Base-by-base conservation (phyloP, 2,888 invertebrate genomes). In the Rhingia rostrata region DNA sequence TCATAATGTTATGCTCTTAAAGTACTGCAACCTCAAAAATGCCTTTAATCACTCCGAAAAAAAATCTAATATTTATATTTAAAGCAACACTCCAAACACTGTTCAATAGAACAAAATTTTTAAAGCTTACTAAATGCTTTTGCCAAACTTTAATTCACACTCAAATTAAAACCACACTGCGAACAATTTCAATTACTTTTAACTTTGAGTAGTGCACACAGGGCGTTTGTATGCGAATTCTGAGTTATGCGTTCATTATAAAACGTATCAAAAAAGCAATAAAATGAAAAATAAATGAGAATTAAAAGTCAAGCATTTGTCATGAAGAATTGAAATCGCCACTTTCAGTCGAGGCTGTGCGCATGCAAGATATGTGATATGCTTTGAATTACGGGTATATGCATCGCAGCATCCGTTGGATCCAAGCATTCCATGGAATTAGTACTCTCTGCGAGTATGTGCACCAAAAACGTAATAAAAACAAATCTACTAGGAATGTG, bases 331-430 rank as follows among this genome's bases (percentile, higher is more conserved):
- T 41, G 10, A 43, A 58, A 64, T 72, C 70, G 56, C 39, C 54
- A 41, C 49, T 70, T 58, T 41, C 64, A 64, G 49, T 12, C 10
- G 5, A 35, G 58, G 5, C 41, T 45, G 4, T 33, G 41, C 58
- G 39, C 72, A 77, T 58, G 58, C 58, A 45, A 37, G 64, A 53
- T 41, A 72, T 49, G 49, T 63, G 30, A 41, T 54, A 53, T 33
- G 35, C 47, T 56, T 51, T 58, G 45, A 54, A 60, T 35, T 37
- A 22, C 22, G 22, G 22, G 22, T 22, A 64, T 39, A 67, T 53
- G 51, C 14, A 53, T 37, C 35, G 53, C 54, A 61, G 39, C 60
- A 61, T 47, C 37, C 53, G 37, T 12, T 35, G 45, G 32, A 45
- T 33, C 10, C 14, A 69, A 54, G 32, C 54, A 45, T 4, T 54